Percentiles rank a stretch among this genome's conserved stretches.
phyloP scores from a whole-genome alignment of 1,140 invertebrate species.

The Pseudomyrmex concolor region DNA sequence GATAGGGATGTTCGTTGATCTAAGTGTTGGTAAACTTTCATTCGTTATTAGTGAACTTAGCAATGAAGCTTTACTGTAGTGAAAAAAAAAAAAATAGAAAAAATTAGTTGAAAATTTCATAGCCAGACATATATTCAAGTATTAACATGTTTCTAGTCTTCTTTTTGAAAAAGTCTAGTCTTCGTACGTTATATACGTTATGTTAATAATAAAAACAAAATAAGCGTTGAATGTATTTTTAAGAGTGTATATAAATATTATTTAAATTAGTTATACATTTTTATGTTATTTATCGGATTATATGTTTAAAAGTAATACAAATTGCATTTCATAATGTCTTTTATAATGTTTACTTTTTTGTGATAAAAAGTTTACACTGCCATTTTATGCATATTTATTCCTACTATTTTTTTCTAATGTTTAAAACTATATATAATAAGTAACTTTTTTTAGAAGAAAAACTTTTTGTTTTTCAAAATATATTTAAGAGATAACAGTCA shows the following conservation, averaged over 20 bases:
- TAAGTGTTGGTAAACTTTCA: conserved; percentile 58
- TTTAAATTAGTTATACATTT: not conserved
- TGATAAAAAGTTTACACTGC: conserved; percentile 47
- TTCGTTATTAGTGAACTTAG: conserved; percentile 64
- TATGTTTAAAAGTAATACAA: conserved; percentile 12
- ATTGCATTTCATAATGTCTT: not conserved
- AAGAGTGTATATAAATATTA: conserved; percentile 9
- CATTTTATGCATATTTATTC: conserved; percentile 26
- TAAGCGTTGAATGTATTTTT: conserved; percentile 37
- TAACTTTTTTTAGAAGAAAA: too few species aligned
- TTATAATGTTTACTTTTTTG: conserved; percentile 5
- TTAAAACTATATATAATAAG: too few species aligned
- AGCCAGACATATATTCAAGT: conserved; percentile 57
- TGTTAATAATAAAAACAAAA: conserved; percentile 35
- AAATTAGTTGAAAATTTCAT: conserved; percentile 68
- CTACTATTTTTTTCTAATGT: conserved; percentile 13
- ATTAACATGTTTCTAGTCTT: conserved; percentile 30
- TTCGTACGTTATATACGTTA: conserved; percentile 54
- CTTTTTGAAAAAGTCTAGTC: conserved; percentile 43
- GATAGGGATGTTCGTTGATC: conserved; percentile 36
- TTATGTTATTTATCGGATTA: not conserved
- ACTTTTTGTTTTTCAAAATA: too few species aligned
- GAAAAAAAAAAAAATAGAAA: conserved; percentile 55
- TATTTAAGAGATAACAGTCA: too few species aligned
- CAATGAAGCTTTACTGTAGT: conserved; percentile 59